A percentile compares a stretch with the other conserved stretches of the same genome.
Evolutionary conservation across 2,888 invertebrate genomes (phyloP).

Genomic region (Rapana venosa): DNA sequence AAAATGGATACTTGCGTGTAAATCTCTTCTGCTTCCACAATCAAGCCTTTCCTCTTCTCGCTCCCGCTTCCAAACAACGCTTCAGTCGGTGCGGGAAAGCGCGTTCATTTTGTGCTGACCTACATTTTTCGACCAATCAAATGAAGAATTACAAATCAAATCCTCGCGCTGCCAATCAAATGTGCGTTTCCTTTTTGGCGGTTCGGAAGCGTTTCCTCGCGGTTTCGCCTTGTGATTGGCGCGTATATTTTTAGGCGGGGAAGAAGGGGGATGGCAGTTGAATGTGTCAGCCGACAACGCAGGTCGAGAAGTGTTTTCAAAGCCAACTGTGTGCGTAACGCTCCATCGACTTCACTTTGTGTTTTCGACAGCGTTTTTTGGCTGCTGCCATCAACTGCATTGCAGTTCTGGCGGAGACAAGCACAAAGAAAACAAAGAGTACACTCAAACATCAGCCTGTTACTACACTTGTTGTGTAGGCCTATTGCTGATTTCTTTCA

Average conservation of each 20-base stretch:
- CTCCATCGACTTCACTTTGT: neutral
- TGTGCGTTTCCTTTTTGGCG: neutral
- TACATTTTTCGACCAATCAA: constrained; percentile 27
- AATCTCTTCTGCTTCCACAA: neutral
- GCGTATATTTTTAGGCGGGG: neutral
- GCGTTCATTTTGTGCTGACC: constrained; percentile 26
- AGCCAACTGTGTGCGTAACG: neutral
- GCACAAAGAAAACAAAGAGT: too few species aligned
- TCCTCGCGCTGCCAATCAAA: constrained; percentile 6
- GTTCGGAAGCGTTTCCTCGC: neutral
- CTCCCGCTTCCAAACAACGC: constrained; percentile 21
- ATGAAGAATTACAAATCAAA: constrained; percentile 12
- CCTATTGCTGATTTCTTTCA: too few species aligned
- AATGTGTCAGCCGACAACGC: neutral
- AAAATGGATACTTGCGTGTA: neutral
- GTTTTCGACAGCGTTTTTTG: neutral
- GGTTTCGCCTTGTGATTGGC: neutral
- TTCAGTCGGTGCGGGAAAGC: constrained; percentile 19
- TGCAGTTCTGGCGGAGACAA: neutral
- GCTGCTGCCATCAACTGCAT: neutral
- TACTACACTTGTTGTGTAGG: too few species aligned
- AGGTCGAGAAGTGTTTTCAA: neutral
- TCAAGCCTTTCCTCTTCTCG: neutral
- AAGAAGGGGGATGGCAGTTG: neutral
- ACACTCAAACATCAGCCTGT: too few species aligned